Conservation (phyloP, 2,797 vertebrate species). For the Rhincodon typus region DNA sequence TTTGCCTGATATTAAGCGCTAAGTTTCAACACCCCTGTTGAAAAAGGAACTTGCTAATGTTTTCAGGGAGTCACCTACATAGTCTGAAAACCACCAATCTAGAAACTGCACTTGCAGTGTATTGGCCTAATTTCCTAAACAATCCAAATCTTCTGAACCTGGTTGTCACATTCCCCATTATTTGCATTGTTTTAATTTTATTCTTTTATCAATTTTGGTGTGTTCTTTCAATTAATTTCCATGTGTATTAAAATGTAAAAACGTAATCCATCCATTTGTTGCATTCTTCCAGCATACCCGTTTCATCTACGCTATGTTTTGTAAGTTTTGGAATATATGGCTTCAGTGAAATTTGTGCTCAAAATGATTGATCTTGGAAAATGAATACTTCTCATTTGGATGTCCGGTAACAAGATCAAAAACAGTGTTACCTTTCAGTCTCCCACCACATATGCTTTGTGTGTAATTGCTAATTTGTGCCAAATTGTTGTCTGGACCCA, state of each 20-base stretch:
- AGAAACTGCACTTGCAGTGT: background rate
- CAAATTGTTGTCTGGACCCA: background rate
- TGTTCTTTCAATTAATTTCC: background rate
- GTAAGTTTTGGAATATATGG: background rate
- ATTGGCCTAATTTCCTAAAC: background rate
- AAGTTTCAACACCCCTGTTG: background rate
- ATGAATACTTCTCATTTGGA: background rate
- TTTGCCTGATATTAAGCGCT: background rate
- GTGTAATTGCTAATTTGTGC: background rate
- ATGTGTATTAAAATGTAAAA: background rate
- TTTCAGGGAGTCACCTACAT: background rate
- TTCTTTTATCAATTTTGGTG: background rate
- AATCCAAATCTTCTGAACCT: background rate
- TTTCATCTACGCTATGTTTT: background rate
- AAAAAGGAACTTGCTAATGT: background rate
- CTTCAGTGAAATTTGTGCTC: background rate
- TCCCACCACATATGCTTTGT: background rate
- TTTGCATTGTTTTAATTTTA: background rate
- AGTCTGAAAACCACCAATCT: background rate
- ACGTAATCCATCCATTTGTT: background rate
- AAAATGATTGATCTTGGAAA: background rate
- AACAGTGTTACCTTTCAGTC: background rate
- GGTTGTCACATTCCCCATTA: background rate
- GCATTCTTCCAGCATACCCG: background rate
- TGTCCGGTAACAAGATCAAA: background rate